Evolutionary conservation across 2,113 vertebrate species (phyloP), one percentile per base, ranked within the genome.

Genomic region (Callionymus lyra): DNA sequence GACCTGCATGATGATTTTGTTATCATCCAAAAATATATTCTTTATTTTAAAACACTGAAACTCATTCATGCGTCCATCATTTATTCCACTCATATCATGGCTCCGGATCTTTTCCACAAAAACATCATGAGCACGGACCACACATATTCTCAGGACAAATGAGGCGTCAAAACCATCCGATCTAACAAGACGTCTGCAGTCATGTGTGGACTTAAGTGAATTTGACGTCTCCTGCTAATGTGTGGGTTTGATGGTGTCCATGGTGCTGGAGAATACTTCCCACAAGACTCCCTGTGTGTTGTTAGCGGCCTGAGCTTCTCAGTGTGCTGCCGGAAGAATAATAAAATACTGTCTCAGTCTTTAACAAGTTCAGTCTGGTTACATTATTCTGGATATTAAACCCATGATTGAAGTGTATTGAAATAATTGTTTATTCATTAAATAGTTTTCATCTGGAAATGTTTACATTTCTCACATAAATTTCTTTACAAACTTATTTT

Each of bases 331-430:
- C 52, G 63, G 58, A 39, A 41, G 42, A 68, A 77, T 59, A 74
- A 71, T 63, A 76, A 57, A 5, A 5, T 27, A 41, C 50, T 66
- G 69, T 69, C 73, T 65, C 51, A 53, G 56, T 47, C 39, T 45
- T 31, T 8, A 27, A 27, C 8, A 8, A 27, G 21, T 4, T 4
- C 21, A 5, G 4, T 4, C 4, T 27, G 21, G 21, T 8, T 5
- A 27, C 4, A 27, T 27, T 27, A 27, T 27, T 27, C 8, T 8
- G 8, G 4, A 27, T 27, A 27, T 27, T 27, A 8, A 5, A 5
- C 21, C 21, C 21, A 27, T 27, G 21, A 27, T 27, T n/a, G n/a
- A n/a, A n/a, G n/a, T n/a, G n/a, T n/a, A n/a, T n/a, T n/a, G n/a
- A n/a, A n/a, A n/a, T n/a, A n/a, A n/a, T n/a, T n/a, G n/a, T n/a